A percentile compares a stretch with the other conserved stretches of the same genome.
phyloP scores from a whole-genome alignment of 2,797 vertebrate genomes.

The Megalops cyprinoides region DNA sequence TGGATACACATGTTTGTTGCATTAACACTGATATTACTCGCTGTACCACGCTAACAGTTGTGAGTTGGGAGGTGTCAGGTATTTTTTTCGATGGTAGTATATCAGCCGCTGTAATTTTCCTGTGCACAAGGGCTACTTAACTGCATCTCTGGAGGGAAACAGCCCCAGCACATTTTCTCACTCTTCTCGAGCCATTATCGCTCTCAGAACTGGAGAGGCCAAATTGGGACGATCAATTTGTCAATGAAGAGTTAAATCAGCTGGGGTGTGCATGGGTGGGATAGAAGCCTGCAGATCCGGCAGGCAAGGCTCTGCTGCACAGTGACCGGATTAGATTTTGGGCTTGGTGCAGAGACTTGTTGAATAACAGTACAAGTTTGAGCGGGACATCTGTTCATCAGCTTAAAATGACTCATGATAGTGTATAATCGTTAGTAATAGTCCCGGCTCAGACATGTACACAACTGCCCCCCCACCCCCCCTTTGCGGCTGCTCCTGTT shows the following conservation, averaged over 20 bases:
- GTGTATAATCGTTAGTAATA: background rate
- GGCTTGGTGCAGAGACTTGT: background rate
- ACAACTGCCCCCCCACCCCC: background rate
- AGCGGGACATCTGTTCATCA: background rate
- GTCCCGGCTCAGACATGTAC: background rate
- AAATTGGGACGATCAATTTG: background rate
- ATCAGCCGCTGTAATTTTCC: background rate
- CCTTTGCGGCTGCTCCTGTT: background rate
- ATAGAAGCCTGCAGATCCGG: background rate
- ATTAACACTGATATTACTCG: background rate
- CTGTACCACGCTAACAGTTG: no score
- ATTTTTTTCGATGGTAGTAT: background rate
- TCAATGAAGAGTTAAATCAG: background rate
- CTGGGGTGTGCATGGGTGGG: background rate
- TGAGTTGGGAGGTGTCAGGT: background rate
- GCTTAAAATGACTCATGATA: background rate
- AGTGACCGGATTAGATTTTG: no score
- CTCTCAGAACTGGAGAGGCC: background rate
- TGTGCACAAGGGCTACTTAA: background rate
- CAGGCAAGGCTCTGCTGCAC: no score
- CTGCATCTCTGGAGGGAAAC: background rate
- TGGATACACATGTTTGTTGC: background rate
- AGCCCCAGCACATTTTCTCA: no score
- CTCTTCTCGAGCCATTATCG: no score
- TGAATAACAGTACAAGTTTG: no score